Conservation (phyloP, 1,140 invertebrate species). For the Scaptomyza montana region DNA sequence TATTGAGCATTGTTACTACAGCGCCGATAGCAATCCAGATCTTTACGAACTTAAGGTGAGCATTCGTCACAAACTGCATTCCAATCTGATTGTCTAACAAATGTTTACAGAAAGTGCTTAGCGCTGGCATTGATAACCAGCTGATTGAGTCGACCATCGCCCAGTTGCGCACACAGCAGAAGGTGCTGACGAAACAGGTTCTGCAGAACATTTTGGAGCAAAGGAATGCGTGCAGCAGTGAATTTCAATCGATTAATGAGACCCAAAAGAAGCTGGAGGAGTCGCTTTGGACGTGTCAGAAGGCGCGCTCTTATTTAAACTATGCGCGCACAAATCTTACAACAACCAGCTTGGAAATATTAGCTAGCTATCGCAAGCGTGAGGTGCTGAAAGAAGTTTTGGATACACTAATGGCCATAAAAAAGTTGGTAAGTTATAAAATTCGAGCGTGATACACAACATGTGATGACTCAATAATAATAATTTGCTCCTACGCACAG, state of each 20-base stretch:
- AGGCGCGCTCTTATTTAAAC: conserved; percentile 89
- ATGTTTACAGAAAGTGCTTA: conserved; percentile 86
- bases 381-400: conserved; percentile 91
- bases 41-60: conserved; percentile 87
- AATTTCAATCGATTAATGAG: conserved; percentile 92
- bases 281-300: conserved; percentile 88
- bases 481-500: conserved; percentile 22
- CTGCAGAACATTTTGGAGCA: conserved; percentile 96
- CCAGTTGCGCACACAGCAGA: conserved; percentile 89
- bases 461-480: no score
- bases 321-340: conserved; percentile 92
- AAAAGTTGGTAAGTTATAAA: conserved; percentile 86
- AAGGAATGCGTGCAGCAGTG: conserved; percentile 91
- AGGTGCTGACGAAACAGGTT: conserved; percentile 95
- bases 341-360: conserved; percentile 92
- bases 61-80: conserved; percentile 3
- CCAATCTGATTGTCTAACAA: conserved; percentile 6
- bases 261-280: conserved; percentile 89
- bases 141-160: conserved; percentile 88
- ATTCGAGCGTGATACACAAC: no score
- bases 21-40: conserved; percentile 86
- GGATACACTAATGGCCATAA: conserved; percentile 91
- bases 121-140: conserved; percentile 85
- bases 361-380: conserved; percentile 94
- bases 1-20: conserved; percentile 89